A percentile compares a stretch with the other conserved stretches of the same genome.
phyloP scores from a whole-genome alignment of 2,113 vertebrate genomes.

The Mirounga angustirostris region DNA sequence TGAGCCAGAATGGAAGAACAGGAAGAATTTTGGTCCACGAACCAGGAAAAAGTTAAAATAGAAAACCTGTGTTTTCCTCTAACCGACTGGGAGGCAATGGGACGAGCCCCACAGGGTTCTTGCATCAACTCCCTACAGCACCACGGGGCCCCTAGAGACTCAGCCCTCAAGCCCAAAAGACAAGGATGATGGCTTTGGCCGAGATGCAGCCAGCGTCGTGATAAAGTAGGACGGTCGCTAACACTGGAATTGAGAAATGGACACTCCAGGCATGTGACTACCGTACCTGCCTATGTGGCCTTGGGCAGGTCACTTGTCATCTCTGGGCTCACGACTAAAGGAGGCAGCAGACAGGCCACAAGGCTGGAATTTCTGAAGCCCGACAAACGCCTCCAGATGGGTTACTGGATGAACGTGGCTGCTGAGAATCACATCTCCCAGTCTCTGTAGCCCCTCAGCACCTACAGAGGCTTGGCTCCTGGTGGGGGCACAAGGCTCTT shows the following conservation, averaged over 20 bases:
- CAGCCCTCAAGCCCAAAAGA: neutral
- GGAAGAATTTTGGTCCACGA: neutral
- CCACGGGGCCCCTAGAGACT: neutral
- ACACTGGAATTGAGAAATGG: neutral
- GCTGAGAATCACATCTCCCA: neutral
- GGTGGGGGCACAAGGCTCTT: neutral
- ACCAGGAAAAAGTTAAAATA: neutral
- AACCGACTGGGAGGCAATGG: neutral
- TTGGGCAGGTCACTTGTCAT: neutral
- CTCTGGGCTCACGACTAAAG: neutral
- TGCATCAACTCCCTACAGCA: neutral
- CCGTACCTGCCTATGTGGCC: neutral
- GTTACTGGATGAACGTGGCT: neutral
- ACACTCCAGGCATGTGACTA: neutral
- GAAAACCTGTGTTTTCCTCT: neutral
- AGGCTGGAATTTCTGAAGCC: neutral
- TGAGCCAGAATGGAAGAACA: neutral
- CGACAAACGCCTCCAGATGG: neutral
- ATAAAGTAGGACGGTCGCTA: neutral
- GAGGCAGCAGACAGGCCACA: fast-evolving
- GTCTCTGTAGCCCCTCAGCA: neutral
- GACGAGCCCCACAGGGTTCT: neutral
- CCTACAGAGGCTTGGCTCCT: neutral
- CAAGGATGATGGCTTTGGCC: neutral
- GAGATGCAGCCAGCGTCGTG: neutral